These are phyloP conservation scores for Laspeyria flexula DNA, from an alignment of 2,888 invertebrate genomes.

Conservation along the genomic window DNA sequence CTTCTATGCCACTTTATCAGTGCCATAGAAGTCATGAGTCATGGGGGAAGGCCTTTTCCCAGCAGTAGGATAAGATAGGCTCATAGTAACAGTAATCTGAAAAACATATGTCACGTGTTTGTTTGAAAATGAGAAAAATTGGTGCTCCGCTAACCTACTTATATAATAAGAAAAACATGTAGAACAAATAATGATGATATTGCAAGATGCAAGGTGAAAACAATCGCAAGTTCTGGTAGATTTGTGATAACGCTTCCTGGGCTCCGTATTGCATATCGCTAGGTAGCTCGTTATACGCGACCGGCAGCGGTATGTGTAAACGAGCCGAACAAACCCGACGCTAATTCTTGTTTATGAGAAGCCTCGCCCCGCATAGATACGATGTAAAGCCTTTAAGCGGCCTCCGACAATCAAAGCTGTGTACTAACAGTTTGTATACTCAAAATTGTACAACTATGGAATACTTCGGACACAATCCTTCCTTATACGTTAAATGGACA, in stretches of 20 bases:
- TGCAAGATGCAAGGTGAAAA: slow-evolving; percentile 60
- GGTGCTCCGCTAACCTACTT: too few relatives aligned
- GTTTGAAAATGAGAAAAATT: too few relatives aligned
- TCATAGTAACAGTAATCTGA: too few relatives aligned
- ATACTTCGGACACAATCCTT: slow-evolving; percentile 59
- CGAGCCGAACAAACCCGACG: slow-evolving; percentile 78
- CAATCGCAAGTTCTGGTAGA: slow-evolving; percentile 67
- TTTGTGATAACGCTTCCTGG: slow-evolving; percentile 75
- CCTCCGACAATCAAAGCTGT: slow-evolving; percentile 69
- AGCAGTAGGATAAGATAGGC: too few relatives aligned
- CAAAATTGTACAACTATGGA: slow-evolving; percentile 53
- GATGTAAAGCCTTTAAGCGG: slow-evolving; percentile 67
- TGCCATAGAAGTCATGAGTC: too few relatives aligned
- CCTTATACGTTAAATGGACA: slow-evolving; percentile 60
- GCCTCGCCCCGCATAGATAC: slow-evolving; percentile 68
- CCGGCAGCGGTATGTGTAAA: slow-evolving; percentile 82
- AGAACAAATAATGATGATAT: slow-evolving; percentile 43
- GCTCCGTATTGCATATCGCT: slow-evolving; percentile 71
- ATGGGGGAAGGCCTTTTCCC: too few relatives aligned
- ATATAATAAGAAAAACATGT: too few relatives aligned
- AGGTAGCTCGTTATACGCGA: slow-evolving; percentile 70
- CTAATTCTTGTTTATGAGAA: slow-evolving; percentile 84
- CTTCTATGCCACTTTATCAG: too few relatives aligned
- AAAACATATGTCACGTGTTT: too few relatives aligned
- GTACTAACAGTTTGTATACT: slow-evolving; percentile 52